Evolutionary conservation across 2,888 invertebrate genomes (phyloP), one percentile per base, ranked within the genome.

Genomic region (Aleiodes testaceus): DNA sequence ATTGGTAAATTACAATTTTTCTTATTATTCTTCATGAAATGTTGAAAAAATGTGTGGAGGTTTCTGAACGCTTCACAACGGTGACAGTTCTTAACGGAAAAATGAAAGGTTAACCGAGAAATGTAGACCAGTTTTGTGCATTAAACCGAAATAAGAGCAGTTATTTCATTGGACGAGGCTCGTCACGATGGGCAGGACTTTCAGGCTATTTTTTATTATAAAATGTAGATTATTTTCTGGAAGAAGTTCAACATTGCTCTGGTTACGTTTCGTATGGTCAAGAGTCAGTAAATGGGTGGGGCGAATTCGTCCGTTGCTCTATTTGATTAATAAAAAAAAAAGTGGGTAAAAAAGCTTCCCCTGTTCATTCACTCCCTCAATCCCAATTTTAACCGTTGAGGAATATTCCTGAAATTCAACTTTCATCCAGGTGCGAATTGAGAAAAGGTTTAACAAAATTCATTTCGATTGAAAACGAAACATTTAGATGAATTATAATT

Each of bases 241-340:
- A 66, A 50, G 66, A 52, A 52, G 6, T 42, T 36, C 30, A 59
- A 36, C 36, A 9, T 47, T 69, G 61, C 61, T 69, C 49, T 53
- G 52, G 47, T 55, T 55, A 53, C 65, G 45, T 65, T n/a, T 47
- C 65, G 22, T 55, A 55, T 70, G 70, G 70, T 65, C 70, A 70
- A 47, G 16, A 36, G 14, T 26, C 3, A 36, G n/a, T 20, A 44
- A 16, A 22, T 30, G 16, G 76, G 36, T 75, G 71, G 74, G 79
- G 73, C 59, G 14, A 64, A 42, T 12, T 26, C 14, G 75, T 70
- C 77, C 79, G 81, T 82, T 82, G 82, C 81, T 81, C 82, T 72
- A 81, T 81, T 82, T 82, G 76, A 75, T 72, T 64, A 78, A 78
- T n/a, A 44, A 70, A 68, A 64, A 53, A 66, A 55, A 66, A 55